These are phyloP conservation scores for Hozukius guyotensis DNA, from an alignment of 2,797 vertebrate species.

Conservation along the genomic window DNA sequence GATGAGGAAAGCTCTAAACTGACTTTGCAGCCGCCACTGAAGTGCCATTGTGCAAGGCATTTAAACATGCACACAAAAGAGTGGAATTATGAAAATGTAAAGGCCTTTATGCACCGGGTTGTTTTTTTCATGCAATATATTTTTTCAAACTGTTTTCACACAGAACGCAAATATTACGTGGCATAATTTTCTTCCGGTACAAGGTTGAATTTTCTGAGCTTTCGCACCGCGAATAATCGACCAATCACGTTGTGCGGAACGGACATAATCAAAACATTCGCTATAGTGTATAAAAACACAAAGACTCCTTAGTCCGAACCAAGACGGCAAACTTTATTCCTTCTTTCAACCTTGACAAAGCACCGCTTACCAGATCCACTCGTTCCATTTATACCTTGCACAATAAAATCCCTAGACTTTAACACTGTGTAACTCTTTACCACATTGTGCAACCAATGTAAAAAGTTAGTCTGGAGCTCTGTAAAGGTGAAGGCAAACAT, in stretches of 20 bases:
- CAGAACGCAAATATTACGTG: too few species aligned
- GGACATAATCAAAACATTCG: too few species aligned
- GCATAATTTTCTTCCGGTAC: fast-evolving
- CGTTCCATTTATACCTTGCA: not conserved
- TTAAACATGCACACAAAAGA: not conserved
- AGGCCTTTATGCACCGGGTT: too few species aligned
- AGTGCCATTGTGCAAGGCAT: not conserved
- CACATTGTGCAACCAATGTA: not conserved
- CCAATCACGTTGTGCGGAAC: too few species aligned
- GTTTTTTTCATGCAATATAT: too few species aligned
- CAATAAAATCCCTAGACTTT: not conserved
- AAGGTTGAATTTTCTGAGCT: too few species aligned
- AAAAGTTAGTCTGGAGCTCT: too few species aligned
- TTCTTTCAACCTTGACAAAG: not conserved
- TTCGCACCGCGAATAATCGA: fast-evolving
- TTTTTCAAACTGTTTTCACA: too few species aligned
- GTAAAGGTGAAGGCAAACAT: not conserved
- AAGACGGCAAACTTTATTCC: not conserved
- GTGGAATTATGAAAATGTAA: not conserved
- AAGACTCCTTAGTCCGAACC: not conserved
- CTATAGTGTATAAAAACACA: not conserved
- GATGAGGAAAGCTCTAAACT: not conserved
- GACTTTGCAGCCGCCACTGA: not conserved
- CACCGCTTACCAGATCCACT: not conserved
- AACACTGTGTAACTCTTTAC: not conserved